Base-by-base conservation (phyloP, 2,888 invertebrate species). In the Syritta pipiens region DNA sequence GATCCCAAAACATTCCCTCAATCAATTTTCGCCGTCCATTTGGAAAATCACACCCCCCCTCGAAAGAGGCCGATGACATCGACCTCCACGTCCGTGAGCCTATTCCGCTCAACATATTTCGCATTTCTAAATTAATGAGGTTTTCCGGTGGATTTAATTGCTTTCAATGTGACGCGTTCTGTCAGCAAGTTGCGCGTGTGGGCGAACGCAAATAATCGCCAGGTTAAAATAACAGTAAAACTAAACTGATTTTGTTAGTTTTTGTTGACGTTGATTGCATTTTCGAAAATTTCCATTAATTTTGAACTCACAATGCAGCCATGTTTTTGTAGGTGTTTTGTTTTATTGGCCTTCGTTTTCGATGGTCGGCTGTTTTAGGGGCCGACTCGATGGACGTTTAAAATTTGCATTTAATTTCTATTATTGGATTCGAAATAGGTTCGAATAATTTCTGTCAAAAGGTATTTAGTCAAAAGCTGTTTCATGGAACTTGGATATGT, bases 61-160 rank as follows among this genome's bases (percentile, higher is more conserved):
- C 9, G 14, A 1, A 12, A 35, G 4, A 35, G 5, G 12, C 3
- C 10, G 17, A 37, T 17, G 19, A 37, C 14, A 37, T 14, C 17
- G 9, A 6, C 37, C 37, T 37, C 37, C 17, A 2, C 17, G 12
- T n/a, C n/a, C n/a, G n/a, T n/a, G n/a, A n/a, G n/a, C n/a, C n/a
- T n/a, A n/a, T n/a, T n/a, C n/a, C n/a, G n/a, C n/a, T n/a, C n/a
- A n/a, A 17, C 17, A 59, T 51, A 35, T 59, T 68, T 59, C 59
- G 42, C 28, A 49, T 68, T 59, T 51, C 59, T 44, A 68, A 59
- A 51, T 59, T 59, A 59, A 68, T 68, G 49, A 59, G 53, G 14
- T 48, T 51, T 62, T 24, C 12, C 44, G 19, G 20, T 51, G 19
- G 42, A 49, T 63, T 51, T 12, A 60, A 69, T 53, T 51, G 37